These are phyloP conservation scores for Periparus ater DNA, from an alignment of 2,797 vertebrate species.

Conservation along the genomic window DNA sequence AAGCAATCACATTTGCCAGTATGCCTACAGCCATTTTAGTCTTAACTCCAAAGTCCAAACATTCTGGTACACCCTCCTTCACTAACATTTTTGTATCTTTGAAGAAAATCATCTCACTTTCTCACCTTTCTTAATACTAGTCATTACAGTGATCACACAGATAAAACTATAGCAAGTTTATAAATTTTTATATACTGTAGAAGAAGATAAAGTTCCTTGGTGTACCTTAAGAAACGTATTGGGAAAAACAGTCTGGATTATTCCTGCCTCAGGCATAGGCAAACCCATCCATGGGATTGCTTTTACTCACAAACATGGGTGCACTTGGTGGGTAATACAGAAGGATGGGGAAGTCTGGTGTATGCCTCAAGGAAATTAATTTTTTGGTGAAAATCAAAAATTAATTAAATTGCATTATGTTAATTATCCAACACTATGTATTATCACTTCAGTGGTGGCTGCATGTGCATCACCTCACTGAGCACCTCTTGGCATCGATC, in stretches of 20 bases:
- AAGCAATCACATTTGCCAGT: background rate
- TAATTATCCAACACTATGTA: background rate
- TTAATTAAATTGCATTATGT: background rate
- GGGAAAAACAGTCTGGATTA: background rate
- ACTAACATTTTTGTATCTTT: background rate
- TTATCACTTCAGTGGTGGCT: background rate
- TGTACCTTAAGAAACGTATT: background rate
- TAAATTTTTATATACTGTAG: background rate
- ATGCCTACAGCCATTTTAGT: background rate
- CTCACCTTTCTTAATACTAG: background rate
- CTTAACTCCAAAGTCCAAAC: background rate
- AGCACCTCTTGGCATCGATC: accelerated
- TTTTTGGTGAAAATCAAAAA: background rate
- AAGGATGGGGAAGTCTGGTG: background rate
- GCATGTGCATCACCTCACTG: background rate
- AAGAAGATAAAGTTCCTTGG: background rate
- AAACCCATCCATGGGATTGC: background rate
- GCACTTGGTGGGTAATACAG: background rate
- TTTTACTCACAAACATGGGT: background rate
- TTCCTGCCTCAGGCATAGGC: background rate
- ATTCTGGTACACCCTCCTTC: background rate
- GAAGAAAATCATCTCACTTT: background rate
- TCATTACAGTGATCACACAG: background rate
- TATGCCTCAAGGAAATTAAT: background rate
- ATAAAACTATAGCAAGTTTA: background rate